A percentile compares a stretch with the other conserved stretches of the same genome.
Evolutionary conservation across 2,113 vertebrate species (phyloP).

Genomic region (Scomber japonicus): DNA sequence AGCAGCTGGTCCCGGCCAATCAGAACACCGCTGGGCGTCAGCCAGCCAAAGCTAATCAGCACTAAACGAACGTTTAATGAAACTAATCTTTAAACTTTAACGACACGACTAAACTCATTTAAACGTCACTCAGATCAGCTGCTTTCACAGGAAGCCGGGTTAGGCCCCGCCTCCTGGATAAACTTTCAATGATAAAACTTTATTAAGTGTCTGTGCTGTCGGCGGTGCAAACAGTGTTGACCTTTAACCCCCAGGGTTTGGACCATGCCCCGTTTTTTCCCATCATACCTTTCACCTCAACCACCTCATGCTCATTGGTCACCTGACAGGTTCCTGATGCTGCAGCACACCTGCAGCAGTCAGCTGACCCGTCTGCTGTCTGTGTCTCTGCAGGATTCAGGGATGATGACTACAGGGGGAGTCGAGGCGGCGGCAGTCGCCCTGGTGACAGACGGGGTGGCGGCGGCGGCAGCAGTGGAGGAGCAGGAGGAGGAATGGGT

Average conservation of each 20-base stretch:
- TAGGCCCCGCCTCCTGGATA: too few relatives aligned
- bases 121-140: too few relatives aligned
- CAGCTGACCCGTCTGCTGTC: conserved; percentile 3
- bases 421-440: conserved; percentile 90
- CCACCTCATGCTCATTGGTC: conserved; percentile 35
- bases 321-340: conserved; percentile 7
- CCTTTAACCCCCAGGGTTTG: conserved; percentile 18
- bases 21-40: conserved; percentile 14
- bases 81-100: too few relatives aligned
- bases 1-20: conserved; percentile 45
- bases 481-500: conserved; percentile 71
- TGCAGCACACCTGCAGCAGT: background rate
- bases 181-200: too few relatives aligned
- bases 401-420: conserved; percentile 93
- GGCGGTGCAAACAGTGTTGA: background rate
- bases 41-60: background rate
- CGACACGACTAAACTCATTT: too few relatives aligned
- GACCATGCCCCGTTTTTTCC: background rate
- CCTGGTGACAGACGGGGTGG: conserved; percentile 90
- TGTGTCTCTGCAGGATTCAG: conserved; percentile 86
- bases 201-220: too few relatives aligned
- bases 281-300: conserved; percentile 35
- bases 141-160: too few relatives aligned
- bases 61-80: too few relatives aligned
- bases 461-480: background rate